These are phyloP conservation scores for Geopemphigus sp. DNA, from an alignment of 1,140 invertebrate species.

Conservation along the genomic window DNA sequence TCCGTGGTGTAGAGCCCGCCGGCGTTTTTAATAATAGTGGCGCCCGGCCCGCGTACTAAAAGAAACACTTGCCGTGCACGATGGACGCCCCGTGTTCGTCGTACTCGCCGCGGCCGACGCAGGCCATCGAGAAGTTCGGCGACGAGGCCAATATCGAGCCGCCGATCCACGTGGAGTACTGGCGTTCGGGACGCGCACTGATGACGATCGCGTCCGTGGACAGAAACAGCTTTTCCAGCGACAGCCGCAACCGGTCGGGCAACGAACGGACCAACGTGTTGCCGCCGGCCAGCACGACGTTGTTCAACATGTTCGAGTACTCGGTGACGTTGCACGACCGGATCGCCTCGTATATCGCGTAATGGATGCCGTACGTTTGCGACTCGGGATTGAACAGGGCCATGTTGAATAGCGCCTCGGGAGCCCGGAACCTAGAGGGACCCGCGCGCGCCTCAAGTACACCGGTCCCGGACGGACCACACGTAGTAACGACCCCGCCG, in stretches of 20 bases:
- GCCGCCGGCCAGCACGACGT: constrained; percentile 61
- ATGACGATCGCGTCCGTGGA: constrained; percentile 63
- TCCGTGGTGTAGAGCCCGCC: too few species aligned
- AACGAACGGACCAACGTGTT: constrained; percentile 60
- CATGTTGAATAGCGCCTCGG: constrained; percentile 87
- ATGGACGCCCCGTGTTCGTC: constrained; percentile 68
- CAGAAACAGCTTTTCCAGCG: constrained; percentile 81
- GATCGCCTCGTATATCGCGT: constrained; percentile 85
- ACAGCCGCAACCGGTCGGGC: constrained; percentile 78
- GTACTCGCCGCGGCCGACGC: constrained; percentile 79
- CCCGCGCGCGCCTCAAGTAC: too few species aligned
- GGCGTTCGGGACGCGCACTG: constrained; percentile 66
- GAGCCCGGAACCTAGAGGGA: constrained; percentile 82
- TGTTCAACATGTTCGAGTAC: constrained; percentile 88
- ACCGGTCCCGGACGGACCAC: too few species aligned
- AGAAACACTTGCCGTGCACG: background rate
- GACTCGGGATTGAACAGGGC: constrained; percentile 82
- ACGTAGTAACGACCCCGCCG: too few species aligned
- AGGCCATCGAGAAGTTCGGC: background rate
- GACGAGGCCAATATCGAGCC: background rate
- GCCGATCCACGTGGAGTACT: constrained; percentile 16
- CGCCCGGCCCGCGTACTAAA: too few species aligned
- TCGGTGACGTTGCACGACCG: constrained; percentile 90
- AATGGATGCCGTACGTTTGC: constrained; percentile 67
- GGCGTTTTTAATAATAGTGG: too few species aligned